These are phyloP conservation scores for Dryoscopus gambensis DNA, from an alignment of 2,113 vertebrate species.

Conservation along the genomic window DNA sequence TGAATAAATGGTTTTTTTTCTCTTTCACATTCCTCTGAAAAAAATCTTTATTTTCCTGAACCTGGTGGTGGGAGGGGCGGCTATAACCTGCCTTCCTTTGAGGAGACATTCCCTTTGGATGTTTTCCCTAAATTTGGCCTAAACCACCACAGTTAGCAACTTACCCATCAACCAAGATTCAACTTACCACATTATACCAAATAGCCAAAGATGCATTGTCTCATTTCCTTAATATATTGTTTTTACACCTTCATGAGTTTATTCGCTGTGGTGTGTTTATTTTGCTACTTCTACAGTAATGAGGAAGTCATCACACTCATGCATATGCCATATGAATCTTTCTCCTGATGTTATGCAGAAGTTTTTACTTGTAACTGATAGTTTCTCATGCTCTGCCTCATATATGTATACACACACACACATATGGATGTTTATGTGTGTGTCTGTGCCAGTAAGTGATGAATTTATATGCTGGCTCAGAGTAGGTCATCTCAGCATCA, in stretches of 20 bases:
- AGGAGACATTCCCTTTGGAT: too few relatives aligned
- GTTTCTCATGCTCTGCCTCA: not conserved
- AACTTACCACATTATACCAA: too few relatives aligned
- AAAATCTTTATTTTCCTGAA: too few relatives aligned
- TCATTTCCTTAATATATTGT: not conserved
- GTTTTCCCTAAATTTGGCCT: too few relatives aligned
- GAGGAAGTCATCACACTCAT: not conserved
- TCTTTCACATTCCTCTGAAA: too few relatives aligned
- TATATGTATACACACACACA: not conserved
- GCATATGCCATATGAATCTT: not conserved
- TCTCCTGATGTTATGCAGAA: not conserved
- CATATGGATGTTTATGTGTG: not conserved
- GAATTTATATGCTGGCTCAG: not conserved
- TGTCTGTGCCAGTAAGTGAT: not conserved
- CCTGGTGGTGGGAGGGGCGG: too few relatives aligned
- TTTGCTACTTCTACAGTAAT: not conserved
- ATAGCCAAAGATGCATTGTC: not conserved
- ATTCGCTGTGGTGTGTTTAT: not conserved
- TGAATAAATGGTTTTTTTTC: too few relatives aligned
- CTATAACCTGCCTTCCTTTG: too few relatives aligned
- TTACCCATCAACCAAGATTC: too few relatives aligned
- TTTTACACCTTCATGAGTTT: not conserved
- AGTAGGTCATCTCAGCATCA: not conserved
- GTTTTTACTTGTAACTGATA: not conserved
- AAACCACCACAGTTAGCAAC: too few relatives aligned